Conservation (phyloP, 2,113 vertebrate genomes). For the Erythrocercus mccallii region DNA sequence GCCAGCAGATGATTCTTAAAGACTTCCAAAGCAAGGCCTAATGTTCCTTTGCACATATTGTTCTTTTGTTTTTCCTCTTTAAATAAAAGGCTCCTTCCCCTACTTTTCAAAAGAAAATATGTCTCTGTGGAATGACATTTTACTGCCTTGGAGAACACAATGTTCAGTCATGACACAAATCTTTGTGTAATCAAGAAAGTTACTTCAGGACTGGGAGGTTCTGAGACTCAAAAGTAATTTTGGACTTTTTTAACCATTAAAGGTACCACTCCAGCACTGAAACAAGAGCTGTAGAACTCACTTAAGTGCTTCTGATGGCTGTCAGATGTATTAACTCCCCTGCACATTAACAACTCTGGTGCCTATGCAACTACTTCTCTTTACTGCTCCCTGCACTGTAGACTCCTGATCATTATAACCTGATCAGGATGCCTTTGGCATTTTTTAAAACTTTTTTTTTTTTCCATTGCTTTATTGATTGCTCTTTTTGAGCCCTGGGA, state of each 20-base stretch:
- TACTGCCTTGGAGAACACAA: background rate
- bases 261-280: background rate
- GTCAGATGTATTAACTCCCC: background rate
- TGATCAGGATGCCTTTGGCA: background rate
- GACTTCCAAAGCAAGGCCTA: background rate
- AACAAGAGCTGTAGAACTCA: background rate
- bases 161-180: background rate
- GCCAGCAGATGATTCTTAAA: background rate
- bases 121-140: background rate
- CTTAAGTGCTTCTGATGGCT: background rate
- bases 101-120: background rate
- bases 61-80: background rate
- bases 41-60: background rate
- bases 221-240: background rate
- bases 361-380: background rate
- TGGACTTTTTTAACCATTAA: background rate
- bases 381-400: background rate
- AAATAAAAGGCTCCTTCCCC: background rate
- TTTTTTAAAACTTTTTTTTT: background rate
- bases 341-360: background rate
- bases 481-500: background rate
- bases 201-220: background rate
- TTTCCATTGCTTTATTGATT: background rate
- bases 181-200: background rate
- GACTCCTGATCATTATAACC: background rate